Conservation (phyloP, 2,113 vertebrate genomes). For the Murina feae region DNA sequence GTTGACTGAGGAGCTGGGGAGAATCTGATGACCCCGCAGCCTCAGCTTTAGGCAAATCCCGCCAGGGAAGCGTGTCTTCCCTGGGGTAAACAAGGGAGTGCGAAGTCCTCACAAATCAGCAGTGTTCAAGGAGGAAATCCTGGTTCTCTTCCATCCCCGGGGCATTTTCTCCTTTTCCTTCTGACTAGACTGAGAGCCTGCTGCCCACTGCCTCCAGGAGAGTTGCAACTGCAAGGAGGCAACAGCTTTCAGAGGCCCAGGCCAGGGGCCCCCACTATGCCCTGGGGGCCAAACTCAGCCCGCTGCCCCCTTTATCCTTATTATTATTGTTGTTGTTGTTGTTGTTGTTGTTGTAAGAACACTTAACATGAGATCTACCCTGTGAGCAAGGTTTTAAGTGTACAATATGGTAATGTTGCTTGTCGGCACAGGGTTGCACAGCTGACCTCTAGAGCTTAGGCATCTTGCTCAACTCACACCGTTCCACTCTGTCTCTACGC, state of each 20-base stretch:
- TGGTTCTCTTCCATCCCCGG: background rate
- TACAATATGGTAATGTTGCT: rapidly evolving
- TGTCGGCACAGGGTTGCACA: rapidly evolving
- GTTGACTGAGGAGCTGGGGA: background rate
- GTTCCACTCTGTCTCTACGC: background rate
- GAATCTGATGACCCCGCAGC: rapidly evolving
- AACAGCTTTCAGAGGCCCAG: background rate
- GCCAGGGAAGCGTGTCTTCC: background rate
- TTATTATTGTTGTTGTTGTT: background rate
- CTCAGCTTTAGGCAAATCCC: background rate
- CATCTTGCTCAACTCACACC: rapidly evolving
- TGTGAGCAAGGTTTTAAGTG: background rate
- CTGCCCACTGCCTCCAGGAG: background rate
- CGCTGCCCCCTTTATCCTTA: background rate
- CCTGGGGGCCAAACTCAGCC: background rate
- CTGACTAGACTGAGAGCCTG: background rate
- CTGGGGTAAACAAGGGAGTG: background rate
- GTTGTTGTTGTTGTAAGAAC: background rate
- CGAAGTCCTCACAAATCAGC: background rate
- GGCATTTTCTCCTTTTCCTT: background rate
- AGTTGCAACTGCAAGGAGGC: rapidly evolving
- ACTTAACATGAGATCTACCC: background rate
- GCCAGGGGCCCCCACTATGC: background rate
- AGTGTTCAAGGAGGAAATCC: background rate
- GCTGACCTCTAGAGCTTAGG: too few relatives aligned